Conservation (phyloP, 2,113 vertebrate species). For the Halichoerus grypus region DNA sequence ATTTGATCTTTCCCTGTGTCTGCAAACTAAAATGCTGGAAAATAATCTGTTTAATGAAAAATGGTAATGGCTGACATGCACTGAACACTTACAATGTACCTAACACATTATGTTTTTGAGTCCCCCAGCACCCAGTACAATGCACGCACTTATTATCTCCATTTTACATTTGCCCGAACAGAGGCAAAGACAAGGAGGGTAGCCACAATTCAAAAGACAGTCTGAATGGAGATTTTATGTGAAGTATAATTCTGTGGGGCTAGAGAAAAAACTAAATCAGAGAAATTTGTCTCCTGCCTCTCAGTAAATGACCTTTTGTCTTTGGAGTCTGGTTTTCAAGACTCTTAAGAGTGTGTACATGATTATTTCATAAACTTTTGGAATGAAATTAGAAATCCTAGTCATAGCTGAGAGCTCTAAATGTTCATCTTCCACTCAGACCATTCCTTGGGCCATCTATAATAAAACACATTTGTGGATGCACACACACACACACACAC, state of each 20-base stretch:
- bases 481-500: no score
- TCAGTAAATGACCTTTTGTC: neutral
- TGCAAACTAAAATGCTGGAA: neutral
- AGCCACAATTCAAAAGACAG: neutral
- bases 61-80: neutral
- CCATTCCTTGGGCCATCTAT: neutral
- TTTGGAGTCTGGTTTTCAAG: conserved; percentile 3
- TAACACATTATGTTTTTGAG: neutral
- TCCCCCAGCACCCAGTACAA: neutral
- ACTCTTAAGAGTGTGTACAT: neutral
- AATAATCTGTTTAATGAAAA: neutral
- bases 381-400: conserved; percentile 4
- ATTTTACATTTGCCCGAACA: neutral
- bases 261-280: neutral
- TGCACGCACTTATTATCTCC: neutral
- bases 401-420: neutral
- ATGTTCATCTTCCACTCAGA: neutral
- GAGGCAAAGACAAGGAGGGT: neutral
- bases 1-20: neutral
- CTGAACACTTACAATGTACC: neutral
- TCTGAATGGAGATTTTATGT: neutral
- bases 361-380: conserved; percentile 36
- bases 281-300: neutral
- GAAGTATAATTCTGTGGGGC: neutral
- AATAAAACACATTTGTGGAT: neutral